Evolutionary conservation across 2,797 vertebrate species (phyloP).

Genomic region (Crocidura indochinensis): DNA sequence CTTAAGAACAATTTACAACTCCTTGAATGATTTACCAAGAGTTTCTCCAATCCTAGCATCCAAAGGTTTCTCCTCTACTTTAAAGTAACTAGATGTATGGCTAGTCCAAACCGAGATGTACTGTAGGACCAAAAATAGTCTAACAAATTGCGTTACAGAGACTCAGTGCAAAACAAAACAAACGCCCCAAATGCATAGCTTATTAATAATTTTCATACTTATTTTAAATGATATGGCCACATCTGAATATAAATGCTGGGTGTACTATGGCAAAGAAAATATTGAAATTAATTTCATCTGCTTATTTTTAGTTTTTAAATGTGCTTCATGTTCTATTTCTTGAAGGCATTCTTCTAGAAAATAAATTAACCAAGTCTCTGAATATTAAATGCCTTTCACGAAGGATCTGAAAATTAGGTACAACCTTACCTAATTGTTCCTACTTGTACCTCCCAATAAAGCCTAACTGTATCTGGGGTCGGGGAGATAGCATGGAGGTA

Average conservation of each 20-base stretch:
- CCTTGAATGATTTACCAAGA: neutral
- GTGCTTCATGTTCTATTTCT: conserved; percentile 18
- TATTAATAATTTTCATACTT: conserved; percentile 26
- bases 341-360: conserved; percentile 32
- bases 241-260: conserved; percentile 34
- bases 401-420: too few relatives aligned
- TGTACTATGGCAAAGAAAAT: conserved; percentile 48
- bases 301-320: conserved; percentile 58
- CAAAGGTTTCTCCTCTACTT: neutral
- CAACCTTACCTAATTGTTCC: too few relatives aligned
- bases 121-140: neutral
- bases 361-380: conserved; percentile 43
- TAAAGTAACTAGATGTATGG: neutral
- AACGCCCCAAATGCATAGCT: neutral
- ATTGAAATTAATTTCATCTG: conserved; percentile 56
- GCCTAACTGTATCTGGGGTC: neutral
- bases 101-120: neutral
- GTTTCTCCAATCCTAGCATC: conserved; percentile 2
- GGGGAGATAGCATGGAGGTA: too few relatives aligned
- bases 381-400: conserved; percentile 27
- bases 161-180: neutral
- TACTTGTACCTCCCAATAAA: conserved; percentile 23
- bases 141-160: neutral
- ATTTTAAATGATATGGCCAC: neutral
- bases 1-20: neutral